A percentile compares a stretch with the other conserved stretches of the same genome.
These are phyloP conservation scores for Mormyrus proboscirostris DNA, from an alignment of 2,797 vertebrate species.

Conservation along the genomic window DNA sequence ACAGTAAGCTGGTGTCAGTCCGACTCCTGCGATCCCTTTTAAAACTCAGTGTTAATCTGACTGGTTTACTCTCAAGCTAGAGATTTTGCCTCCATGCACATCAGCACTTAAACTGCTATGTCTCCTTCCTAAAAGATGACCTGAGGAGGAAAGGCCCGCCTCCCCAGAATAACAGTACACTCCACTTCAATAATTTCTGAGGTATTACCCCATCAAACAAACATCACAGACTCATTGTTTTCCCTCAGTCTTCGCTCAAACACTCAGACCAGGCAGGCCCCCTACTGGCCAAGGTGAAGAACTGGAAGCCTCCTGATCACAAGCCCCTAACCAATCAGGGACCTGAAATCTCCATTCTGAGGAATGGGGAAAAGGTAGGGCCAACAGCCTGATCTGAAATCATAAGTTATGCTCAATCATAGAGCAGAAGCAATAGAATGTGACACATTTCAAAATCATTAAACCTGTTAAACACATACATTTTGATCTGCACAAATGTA, in stretches of 20 bases:
- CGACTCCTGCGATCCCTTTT: neutral
- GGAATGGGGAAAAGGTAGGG: neutral
- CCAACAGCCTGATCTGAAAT: neutral
- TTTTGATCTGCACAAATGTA: neutral
- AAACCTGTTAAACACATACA: neutral
- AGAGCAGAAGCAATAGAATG: neutral
- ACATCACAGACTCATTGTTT: neutral
- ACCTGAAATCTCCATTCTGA: neutral
- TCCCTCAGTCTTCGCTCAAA: neutral
- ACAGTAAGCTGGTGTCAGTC: neutral
- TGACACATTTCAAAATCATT: neutral
- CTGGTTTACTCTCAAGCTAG: neutral
- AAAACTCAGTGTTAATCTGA: neutral
- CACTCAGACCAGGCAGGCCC: neutral
- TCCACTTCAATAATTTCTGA: constrained; percentile 7
- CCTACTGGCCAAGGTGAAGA: neutral
- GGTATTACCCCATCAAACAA: neutral
- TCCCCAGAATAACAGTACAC: neutral
- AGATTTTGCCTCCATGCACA: neutral
- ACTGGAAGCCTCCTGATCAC: neutral
- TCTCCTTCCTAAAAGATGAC: neutral
- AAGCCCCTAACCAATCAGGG: neutral
- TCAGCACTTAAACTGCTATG: neutral
- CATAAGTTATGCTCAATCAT: neutral
- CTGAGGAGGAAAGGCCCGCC: neutral